Percentiles rank a stretch among this genome's conserved stretches.
These are phyloP conservation scores for Clusia tigrina DNA, from an alignment of 2,888 invertebrate genomes.

Conservation along the genomic window DNA sequence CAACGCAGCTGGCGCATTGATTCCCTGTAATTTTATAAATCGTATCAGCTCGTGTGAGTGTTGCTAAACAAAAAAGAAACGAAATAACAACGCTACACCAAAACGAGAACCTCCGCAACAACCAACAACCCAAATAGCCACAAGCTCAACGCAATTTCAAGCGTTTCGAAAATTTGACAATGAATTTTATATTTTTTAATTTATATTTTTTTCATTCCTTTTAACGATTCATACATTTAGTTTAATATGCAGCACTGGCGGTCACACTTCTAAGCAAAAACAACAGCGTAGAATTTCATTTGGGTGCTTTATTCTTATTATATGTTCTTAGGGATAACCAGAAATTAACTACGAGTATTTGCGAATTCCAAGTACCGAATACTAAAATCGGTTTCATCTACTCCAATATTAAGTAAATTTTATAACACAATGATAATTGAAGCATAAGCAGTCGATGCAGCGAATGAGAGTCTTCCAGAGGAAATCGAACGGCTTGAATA, in stretches of 20 bases:
- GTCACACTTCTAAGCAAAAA: not conserved
- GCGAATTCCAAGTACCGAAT: no score
- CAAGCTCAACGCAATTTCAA: not conserved
- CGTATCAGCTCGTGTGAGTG: not conserved
- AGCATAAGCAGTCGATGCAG: no score
- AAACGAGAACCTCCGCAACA: not conserved
- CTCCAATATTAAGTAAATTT: no score
- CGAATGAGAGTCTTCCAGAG: no score
- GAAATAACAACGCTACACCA: not conserved
- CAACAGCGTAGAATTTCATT: not conserved
- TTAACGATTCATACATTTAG: no score
- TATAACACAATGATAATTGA: no score
- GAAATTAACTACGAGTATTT: no score
- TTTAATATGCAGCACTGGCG: not conserved
- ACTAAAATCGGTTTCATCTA: no score
- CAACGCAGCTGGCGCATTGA: slow-evolving; percentile 15
- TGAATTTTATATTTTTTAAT: not conserved
- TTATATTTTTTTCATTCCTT: not conserved
- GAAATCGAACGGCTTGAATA: no score
- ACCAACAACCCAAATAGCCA: not conserved
- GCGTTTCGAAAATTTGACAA: not conserved
- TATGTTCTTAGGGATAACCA: no score
- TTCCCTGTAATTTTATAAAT: slow-evolving; percentile 15
- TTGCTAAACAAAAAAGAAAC: not conserved
- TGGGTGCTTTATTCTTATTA: no score